Evolutionary conservation across 2,113 vertebrate species (phyloP), one percentile per base, ranked within the genome.

Genomic region (Progne subis): DNA sequence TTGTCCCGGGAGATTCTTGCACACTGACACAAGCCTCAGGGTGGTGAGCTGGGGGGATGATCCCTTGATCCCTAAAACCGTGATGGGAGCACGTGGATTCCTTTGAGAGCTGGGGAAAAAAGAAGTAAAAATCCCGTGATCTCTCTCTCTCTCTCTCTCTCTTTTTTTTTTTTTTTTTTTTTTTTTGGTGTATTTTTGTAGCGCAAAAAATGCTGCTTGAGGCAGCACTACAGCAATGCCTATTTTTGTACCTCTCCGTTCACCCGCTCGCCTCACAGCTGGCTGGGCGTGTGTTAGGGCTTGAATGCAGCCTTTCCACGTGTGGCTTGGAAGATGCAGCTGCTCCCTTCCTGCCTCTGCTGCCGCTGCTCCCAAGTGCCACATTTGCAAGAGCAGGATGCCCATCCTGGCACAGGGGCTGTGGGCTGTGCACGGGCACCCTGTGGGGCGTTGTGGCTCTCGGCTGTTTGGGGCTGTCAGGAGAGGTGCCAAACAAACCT

Each of bases 21-120:
- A 0, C 18, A 0, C 18, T 17, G 74, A 6, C 1, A 10, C 16
- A 46, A 46, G 61, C 18, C 25, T 39, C 23, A 1, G 3, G 31
- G 56, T 26, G 56, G 9, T 24, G 24, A 31, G 75, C 57, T 91
- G 80, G 9, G 18, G 17, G 7, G 44, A 26, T 52, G 44, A 52
- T 18, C 31, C 61, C 37, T 31, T 44, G 29, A 31, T 6, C 5
- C 5, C n/a, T 26, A 3, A 13, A 9, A 28, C 39, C 3, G 16
- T 4, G 37, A 6, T 18, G 31, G 4, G 46, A 69, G 55, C 57
- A 9, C 39, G 3, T 2, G 39, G 4, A 41, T 41, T 44, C 71
- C 41, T 47, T 50, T 21, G 3, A 47, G 2, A 93, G 55, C 88
- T 63, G 60, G 52, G 6, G 5, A 2, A 18, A 21, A 43, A 64